Evolutionary conservation across 2,113 vertebrate species (phyloP), one percentile per base, ranked within the genome.

Genomic region (Rhinolophus ferrumequinum): DNA sequence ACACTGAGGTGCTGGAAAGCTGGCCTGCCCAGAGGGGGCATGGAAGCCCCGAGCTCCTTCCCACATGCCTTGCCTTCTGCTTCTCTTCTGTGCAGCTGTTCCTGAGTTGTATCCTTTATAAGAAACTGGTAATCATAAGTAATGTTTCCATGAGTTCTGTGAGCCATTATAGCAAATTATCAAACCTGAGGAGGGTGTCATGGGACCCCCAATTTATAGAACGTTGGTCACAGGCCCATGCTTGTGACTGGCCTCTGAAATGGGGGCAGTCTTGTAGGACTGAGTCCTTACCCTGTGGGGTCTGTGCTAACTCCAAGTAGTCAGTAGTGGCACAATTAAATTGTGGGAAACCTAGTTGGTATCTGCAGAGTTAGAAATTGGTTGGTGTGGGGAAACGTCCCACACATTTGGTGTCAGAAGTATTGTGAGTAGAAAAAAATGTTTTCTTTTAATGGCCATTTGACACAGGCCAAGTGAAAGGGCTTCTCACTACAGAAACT

Each of bases 1-100:
- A 60, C 35, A 33, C 9, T 4, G 11, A 54, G 47, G 58, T 44
- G 8, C 52, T 52, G 50, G 50, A 50, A 50, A 76, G 70, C 13
- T 33, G 9, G 26, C 11, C 28, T 0, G 0, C 12, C 24, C 5
- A 10, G 11, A 2, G 9, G 19, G 10, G 6, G 6, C 9, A 13
- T 13, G 35, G 47, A 8, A n/a, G 28, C 50, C 22, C 73, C 4
- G 2, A 26, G 64, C 28, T 13, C n/a, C 56, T 58, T 24, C 30
- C 77, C 60, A 52, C 52, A 33, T 6, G 19, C 60, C 14, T 69
- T 33, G 41, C 18, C 33, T 52, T 26, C 5, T 11, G 16, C 16
- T 24, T 75, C 35, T 66, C 77, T 62, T 83, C 85, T 47, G 41
- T 28, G 38, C 38, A 33, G 41, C 60, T 60, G 33, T 41, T 62